These are phyloP conservation scores for Actias luna DNA, from an alignment of 2,888 invertebrate genomes.

Conservation along the genomic window DNA sequence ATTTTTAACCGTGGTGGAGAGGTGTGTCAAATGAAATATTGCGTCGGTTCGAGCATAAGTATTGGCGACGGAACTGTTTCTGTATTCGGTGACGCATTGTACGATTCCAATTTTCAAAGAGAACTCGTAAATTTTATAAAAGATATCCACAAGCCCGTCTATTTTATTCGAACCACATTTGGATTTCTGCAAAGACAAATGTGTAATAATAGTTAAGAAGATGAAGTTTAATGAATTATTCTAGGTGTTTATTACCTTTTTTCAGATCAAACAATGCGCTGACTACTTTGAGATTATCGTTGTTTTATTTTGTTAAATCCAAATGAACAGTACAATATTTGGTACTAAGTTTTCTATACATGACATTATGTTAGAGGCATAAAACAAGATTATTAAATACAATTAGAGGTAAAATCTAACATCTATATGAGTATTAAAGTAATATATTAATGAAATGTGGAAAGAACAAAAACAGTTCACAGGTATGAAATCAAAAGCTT, in stretches of 20 bases:
- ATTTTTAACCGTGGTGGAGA: conserved; percentile 65
- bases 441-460: no score
- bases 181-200: background rate
- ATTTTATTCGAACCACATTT: conserved; percentile 8
- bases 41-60: conserved; percentile 53
- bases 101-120: conserved; percentile 30
- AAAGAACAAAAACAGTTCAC: no score
- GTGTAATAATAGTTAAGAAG: background rate
- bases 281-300: background rate
- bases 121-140: conserved; percentile 7
- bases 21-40: conserved; percentile 80
- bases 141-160: conserved; percentile 38
- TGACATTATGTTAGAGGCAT: no score
- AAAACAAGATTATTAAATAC: no score
- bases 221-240: background rate
- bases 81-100: conserved; percentile 65
- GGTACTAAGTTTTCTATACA: no score
- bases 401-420: no score
- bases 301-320: background rate
- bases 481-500: no score
- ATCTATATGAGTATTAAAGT: no score
- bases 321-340: background rate
- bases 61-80: conserved; percentile 85
- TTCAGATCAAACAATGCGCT: background rate
- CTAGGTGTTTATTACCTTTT: background rate